Percentiles rank a stretch among this genome's conserved stretches.
Evolutionary conservation across 1,140 invertebrate species (phyloP).

Genomic region (Anastatus disparis): DNA sequence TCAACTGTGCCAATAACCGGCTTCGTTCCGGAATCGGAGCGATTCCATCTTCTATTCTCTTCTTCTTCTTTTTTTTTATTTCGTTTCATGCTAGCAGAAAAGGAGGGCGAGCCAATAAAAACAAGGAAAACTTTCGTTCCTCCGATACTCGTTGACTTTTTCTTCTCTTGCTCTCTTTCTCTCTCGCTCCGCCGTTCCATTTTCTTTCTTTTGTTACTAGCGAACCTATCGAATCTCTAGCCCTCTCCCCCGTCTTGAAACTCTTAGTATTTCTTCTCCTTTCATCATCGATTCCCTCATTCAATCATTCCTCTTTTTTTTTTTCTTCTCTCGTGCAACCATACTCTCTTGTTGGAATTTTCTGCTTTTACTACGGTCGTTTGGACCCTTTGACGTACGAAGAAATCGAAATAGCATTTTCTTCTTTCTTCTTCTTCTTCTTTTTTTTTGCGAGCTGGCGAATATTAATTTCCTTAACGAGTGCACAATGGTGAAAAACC

Average conservation of each 20-base stretch:
- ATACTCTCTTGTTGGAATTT: background rate
- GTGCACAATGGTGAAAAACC: too few species aligned
- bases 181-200: slow-evolving; percentile 14
- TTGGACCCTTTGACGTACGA: background rate
- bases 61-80: background rate
- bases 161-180: slow-evolving; percentile 30
- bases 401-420: background rate
- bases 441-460: too few species aligned
- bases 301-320: slow-evolving; percentile 14
- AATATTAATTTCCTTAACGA: background rate
- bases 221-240: slow-evolving; percentile 28
- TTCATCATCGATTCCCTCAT: slow-evolving; percentile 30
- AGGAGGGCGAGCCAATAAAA: slow-evolving; percentile 48
- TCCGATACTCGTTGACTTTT: slow-evolving; percentile 38
- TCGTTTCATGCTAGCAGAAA: background rate
- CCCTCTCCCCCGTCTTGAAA: background rate
- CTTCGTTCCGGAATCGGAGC: slow-evolving; percentile 31
- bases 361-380: too few species aligned
- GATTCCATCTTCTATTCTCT: slow-evolving; percentile 15
- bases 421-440: too few species aligned
- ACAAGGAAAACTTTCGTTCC: slow-evolving; percentile 52
- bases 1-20: slow-evolving; percentile 49
- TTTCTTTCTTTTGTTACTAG: slow-evolving; percentile 33
- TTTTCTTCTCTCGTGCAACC: background rate
- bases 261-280: slow-evolving; percentile 21